Base-by-base conservation (phyloP, 1,140 invertebrate species). In the Megathymus violae region DNA sequence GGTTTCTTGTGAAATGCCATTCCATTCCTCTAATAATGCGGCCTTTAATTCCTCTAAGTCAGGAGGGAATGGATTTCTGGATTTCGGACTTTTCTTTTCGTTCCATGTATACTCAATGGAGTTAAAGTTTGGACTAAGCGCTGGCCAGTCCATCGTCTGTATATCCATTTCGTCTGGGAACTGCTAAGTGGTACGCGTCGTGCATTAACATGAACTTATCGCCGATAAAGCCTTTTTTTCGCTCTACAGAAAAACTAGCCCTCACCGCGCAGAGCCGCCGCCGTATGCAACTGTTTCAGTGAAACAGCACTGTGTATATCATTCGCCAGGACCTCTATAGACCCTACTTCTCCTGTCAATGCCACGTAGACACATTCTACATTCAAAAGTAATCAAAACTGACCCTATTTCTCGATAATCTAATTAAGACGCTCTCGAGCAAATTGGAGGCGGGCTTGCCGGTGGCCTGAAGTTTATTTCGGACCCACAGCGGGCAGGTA, bases 61-160 rank as follows among this genome's bases (percentile, higher is more conserved):
- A 11, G 22, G 19, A 40, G 50, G 61, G 16, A 41, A 36, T 11
- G 50, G 61, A 46, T 47, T 63, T 36, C 61, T 41, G 10, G 15
- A 15, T 25, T 38, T n/a, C n/a, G 43, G n/a, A 62, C 47, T 40
- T 47, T 50, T 44, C 34, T 46, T 25, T 14, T 46, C 46, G 38
- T 64, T 54, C 62, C 62, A 64, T 4, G 50, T 9, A 34, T 90
- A 83, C 62, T 91, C 81, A 15, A 92, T 88, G 0, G 85, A 79
- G 66, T 91, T 91, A 0, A 89, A 46, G 69, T 92, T 88, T 1
- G 88, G 86, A 59, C 68, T 78, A n/a, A 64, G 56, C 6, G 81
- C 75, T 59, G 85, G 85, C 74, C 86, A 90, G 13, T 68, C 34
- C 58, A 48, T 27, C n/a, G 44, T 16, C 15, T n/a, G 43, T 14